Conservation (phyloP, 2,113 vertebrate genomes). For the Antechinus stuartii region DNA sequence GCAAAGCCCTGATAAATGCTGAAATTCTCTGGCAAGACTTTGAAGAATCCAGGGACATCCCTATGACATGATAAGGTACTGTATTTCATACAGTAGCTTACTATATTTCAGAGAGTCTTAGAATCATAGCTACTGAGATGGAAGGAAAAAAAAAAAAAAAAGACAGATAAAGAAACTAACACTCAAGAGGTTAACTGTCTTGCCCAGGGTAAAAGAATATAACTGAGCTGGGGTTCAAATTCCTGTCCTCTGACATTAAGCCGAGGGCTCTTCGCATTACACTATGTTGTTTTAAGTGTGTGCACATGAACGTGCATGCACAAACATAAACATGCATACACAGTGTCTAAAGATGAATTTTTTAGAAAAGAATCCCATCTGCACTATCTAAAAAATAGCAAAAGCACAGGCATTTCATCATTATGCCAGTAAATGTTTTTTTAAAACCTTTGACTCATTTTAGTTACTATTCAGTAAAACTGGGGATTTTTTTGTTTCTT, state of each 20-base stretch:
- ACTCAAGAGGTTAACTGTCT: background rate
- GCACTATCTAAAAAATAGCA: background rate
- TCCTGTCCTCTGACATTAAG: background rate
- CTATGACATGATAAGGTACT: background rate
- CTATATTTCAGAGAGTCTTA: background rate
- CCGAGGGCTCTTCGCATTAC: background rate
- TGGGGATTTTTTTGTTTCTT: conserved; percentile 1
- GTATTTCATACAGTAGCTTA: background rate
- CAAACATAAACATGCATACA: background rate
- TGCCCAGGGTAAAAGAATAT: background rate
- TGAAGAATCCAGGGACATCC: background rate
- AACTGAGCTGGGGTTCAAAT: background rate
- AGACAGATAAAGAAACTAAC: background rate
- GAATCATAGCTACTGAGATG: background rate
- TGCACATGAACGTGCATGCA: background rate
- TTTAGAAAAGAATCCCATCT: background rate
- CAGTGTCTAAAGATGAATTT: background rate
- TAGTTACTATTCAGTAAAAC: background rate
- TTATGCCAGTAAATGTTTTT: background rate
- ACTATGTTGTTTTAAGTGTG: background rate
- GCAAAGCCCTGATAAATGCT: background rate
- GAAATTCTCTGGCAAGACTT: background rate
- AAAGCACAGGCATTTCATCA: background rate
- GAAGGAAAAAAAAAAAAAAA: background rate
- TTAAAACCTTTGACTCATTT: background rate